Evolutionary conservation across 1,140 invertebrate genomes (phyloP).

Genomic region (Aphelenchoides fujianensis): DNA sequence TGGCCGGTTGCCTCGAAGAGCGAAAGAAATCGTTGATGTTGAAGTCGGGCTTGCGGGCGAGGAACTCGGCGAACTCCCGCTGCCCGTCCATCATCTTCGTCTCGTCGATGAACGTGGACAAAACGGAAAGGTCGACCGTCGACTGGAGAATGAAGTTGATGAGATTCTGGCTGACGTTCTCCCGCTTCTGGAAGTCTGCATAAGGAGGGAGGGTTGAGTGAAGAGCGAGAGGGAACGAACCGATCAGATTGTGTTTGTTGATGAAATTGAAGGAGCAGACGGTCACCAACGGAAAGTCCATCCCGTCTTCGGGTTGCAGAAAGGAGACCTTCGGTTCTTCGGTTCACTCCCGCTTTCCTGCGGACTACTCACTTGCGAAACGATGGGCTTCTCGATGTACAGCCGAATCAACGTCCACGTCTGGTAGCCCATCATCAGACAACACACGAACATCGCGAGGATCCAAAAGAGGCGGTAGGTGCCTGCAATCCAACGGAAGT

Average conservation of each 20-base stretch:
- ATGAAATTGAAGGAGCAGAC: slow-evolving; percentile 57
- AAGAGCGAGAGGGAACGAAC: background rate
- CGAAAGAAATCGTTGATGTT: slow-evolving; percentile 55
- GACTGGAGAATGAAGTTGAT: slow-evolving; percentile 30
- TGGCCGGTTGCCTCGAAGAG: too few relatives aligned
- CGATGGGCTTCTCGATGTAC: slow-evolving; percentile 50
- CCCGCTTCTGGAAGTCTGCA: background rate
- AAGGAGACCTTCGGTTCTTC: slow-evolving; percentile 43
- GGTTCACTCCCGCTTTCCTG: background rate
- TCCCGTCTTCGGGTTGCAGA: slow-evolving; percentile 51
- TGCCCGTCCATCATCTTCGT: slow-evolving; percentile 12
- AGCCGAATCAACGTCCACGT: slow-evolving; percentile 34
- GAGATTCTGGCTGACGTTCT: slow-evolving; percentile 2
- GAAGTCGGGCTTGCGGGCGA: slow-evolving; percentile 38
- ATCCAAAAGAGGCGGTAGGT: slow-evolving; percentile 47
- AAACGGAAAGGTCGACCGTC: slow-evolving; percentile 17
- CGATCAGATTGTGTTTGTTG: slow-evolving; percentile 15
- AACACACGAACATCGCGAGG: slow-evolving; percentile 36
- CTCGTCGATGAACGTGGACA: slow-evolving; percentile 12
- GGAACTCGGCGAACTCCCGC: slow-evolving; percentile 35
- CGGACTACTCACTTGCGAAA: slow-evolving; percentile 56
- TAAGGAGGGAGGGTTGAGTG: background rate
- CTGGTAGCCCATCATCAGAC: slow-evolving; percentile 47
- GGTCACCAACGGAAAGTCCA: slow-evolving; percentile 53
- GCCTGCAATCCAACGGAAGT: too few relatives aligned